Percentiles rank a stretch among this genome's conserved stretches.
Conservation (phyloP, 1,140 invertebrate genomes). For the Drosophila bipectinata region DNA sequence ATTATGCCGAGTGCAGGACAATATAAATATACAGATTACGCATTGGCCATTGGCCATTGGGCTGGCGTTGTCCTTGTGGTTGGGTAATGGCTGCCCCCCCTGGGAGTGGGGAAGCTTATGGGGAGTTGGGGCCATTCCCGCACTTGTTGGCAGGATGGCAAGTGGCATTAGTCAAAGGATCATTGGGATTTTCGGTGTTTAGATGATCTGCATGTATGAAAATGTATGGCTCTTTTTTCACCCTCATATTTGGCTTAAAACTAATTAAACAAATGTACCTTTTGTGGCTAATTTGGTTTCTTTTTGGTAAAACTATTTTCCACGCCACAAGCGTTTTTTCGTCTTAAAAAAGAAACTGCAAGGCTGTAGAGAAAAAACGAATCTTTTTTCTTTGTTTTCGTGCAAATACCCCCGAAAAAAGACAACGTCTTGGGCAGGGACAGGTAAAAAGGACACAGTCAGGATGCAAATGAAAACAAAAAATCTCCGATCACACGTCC, state of each 20-base stretch:
- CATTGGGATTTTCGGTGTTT: slow-evolving; percentile 25
- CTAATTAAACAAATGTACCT: slow-evolving; percentile 74
- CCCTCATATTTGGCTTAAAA: slow-evolving; percentile 57
- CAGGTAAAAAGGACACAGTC: slow-evolving; percentile 52
- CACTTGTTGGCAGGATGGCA: slow-evolving; percentile 49
- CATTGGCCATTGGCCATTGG: slow-evolving; percentile 49
- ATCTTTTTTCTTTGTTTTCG: slow-evolving; percentile 35
- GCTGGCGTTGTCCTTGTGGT: slow-evolving; percentile 45
- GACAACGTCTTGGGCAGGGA: slow-evolving; percentile 36
- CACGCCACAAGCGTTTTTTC: slow-evolving; percentile 18
- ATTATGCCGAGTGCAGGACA: slow-evolving; percentile 70
- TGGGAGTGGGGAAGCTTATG: slow-evolving; percentile 37
- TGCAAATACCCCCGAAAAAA: slow-evolving; percentile 50
- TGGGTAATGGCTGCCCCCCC: slow-evolving; percentile 48
- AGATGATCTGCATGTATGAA: slow-evolving; percentile 59
- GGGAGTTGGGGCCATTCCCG: slow-evolving; percentile 15
- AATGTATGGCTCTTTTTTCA: slow-evolving; percentile 11
- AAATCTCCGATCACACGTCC: slow-evolving; percentile 68
- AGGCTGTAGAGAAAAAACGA: slow-evolving; percentile 20
- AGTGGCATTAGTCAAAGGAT: slow-evolving; percentile 52
- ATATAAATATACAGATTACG: slow-evolving; percentile 82
- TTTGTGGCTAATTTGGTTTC: slow-evolving; percentile 64
- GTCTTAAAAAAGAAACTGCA: slow-evolving; percentile 16
- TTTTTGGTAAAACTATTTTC: slow-evolving; percentile 17
- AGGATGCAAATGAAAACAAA: slow-evolving; percentile 75